These are phyloP conservation scores for Allenopithecus nigroviridis DNA, from an alignment of 2,797 vertebrate species.

Conservation along the genomic window DNA sequence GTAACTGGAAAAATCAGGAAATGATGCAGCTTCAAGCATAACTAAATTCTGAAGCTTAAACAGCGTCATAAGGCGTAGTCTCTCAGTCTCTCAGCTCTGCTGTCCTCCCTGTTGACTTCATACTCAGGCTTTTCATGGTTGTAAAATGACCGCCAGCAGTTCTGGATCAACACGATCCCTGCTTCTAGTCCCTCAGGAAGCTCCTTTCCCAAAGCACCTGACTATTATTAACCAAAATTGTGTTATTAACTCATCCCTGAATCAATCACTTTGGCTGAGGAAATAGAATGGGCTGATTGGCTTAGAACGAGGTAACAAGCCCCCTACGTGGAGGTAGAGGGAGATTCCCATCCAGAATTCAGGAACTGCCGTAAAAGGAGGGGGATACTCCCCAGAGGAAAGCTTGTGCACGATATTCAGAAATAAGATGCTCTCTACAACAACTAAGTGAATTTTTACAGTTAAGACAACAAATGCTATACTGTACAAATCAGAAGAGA, in stretches of 20 bases:
- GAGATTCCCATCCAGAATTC: not conserved
- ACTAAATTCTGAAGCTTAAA: not conserved
- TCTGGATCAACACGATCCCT: not conserved
- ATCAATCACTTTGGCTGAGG: not conserved
- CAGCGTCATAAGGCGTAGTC: not conserved
- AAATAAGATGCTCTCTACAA: not conserved
- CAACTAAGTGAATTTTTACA: not conserved
- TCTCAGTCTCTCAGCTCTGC: not conserved
- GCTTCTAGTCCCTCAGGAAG: not conserved
- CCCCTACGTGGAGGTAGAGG: not conserved
- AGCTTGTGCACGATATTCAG: not conserved
- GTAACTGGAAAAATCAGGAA: slow-evolving; percentile 11
- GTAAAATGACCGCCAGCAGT: not conserved
- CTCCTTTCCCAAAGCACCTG: not conserved
- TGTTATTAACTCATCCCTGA: not conserved
- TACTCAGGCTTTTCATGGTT: not conserved
- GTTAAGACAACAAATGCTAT: not conserved
- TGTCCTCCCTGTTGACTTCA: not conserved
- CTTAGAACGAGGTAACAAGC: not conserved
- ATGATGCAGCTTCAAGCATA: not conserved
- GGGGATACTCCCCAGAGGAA: not conserved
- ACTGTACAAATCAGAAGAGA: not conserved
- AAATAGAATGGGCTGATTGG: not conserved
- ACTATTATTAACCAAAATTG: not conserved
- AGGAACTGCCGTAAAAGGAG: not conserved